Evolutionary conservation across 2,797 vertebrate species (phyloP).

Genomic region (Sebastes diaconus): DNA sequence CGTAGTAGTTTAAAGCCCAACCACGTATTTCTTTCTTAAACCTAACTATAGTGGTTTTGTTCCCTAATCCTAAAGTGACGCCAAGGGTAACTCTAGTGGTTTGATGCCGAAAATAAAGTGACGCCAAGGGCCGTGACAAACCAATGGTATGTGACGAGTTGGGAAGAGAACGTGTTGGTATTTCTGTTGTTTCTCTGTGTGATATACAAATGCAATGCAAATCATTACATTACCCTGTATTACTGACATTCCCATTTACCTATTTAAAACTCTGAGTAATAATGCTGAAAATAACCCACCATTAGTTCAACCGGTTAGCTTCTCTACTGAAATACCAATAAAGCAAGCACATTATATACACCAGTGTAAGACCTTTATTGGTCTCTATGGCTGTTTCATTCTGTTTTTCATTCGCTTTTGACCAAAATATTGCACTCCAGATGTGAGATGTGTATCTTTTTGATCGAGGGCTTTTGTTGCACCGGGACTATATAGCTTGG

Average conservation of each 20-base stretch:
- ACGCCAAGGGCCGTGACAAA: too few species aligned
- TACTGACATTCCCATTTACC: not conserved
- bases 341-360: not conserved
- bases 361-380: not conserved
- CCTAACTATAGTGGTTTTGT: too few species aligned
- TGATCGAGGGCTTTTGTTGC: not conserved
- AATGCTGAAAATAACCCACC: not conserved
- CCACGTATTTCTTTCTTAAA: too few species aligned
- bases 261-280: too few species aligned
- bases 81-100: too few species aligned
- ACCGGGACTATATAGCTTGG: not conserved
- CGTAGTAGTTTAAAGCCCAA: too few species aligned
- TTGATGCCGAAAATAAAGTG: too few species aligned
- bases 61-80: too few species aligned
- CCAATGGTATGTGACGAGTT: too few species aligned
- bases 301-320: not conserved
- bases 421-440: not conserved
- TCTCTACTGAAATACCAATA: not conserved
- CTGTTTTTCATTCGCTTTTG: not conserved
- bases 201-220: not conserved
- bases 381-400: not conserved
- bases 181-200: not conserved
- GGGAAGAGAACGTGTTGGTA: too few species aligned
- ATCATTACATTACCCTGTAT: not conserved
- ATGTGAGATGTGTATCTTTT: not conserved